Base-by-base conservation (phyloP, 2,888 invertebrate genomes). In the Lycocerus yunnanus region DNA sequence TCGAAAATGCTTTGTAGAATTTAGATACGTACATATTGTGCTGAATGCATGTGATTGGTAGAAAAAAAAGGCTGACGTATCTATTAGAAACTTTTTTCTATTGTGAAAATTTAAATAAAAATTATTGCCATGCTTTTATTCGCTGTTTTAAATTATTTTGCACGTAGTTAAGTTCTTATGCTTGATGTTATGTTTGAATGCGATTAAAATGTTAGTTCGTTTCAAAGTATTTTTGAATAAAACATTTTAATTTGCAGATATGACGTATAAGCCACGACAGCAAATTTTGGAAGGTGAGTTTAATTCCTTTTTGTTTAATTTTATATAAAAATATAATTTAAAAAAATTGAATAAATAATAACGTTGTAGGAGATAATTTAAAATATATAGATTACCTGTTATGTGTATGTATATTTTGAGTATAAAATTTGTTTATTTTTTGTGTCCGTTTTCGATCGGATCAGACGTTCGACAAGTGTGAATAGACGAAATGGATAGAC, bases 251-350 rank as follows among this genome's bases (percentile, higher is more conserved):
- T 76, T 86, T 86, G 72, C 85, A 87, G 87, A 86, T 84, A 82
- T 85, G 78, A 82, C 85, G 76, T 86, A 85, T 80, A 86, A 85
- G 73, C 86, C 86, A 15, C 80, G 85, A 76, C 85, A 85, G 70
- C 81, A 85, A 70, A 82, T 84, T 73, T 79, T 84, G 66, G 86
- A 86, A 82, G 87, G 87, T 87, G 82, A 86, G 86, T 43, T 43
- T 43, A 43, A 80, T 24, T n/a, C n/a, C n/a, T n/a, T n/a, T 27
- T 70, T 66, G 16, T 68, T 69, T 5, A 13, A 8, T 58, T 14
- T 15, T 5, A 9, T 1, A 21, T 21, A 10, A 24, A 24, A 24
- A 10, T 24, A 24, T 10, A 11, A 24, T 10, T 24, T 24, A 10
- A 3, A 10, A 24, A 24, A 24, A 10, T 10, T 24, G 2, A 21